These are phyloP conservation scores for Ramazzottius varieornatus DNA, from an alignment of 2,888 invertebrate genomes.

Conservation along the genomic window DNA sequence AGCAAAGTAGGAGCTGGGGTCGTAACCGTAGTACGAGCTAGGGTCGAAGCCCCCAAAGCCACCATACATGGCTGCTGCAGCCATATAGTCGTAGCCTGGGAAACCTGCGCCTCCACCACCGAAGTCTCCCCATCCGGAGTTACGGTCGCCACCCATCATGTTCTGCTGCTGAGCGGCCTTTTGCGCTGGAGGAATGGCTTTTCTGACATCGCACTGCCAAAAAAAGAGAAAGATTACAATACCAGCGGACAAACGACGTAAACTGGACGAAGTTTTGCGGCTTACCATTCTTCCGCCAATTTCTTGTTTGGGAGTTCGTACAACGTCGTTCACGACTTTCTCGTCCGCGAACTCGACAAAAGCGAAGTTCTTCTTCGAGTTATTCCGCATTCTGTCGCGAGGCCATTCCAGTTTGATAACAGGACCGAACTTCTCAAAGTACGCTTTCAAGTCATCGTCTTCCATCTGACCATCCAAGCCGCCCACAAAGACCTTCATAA, in stretches of 20 bases:
- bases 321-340: neutral
- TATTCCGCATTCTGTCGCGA: neutral
- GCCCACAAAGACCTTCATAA: neutral
- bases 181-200: neutral
- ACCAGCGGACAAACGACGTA: neutral
- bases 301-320: neutral
- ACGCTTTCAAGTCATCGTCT: neutral
- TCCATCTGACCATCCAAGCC: neutral
- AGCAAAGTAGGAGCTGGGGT: neutral
- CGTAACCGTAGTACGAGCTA: neutral
- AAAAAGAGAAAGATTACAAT: too few relatives aligned
- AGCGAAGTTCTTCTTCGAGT: neutral
- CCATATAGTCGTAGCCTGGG: too few relatives aligned
- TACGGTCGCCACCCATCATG: neutral
- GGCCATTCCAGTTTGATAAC: neutral
- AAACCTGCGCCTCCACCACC: too few relatives aligned
- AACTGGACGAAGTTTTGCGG: too few relatives aligned
- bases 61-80: neutral
- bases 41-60: neutral
- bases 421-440: neutral
- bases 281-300: constrained; percentile 1
- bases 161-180: neutral
- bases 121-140: neutral
- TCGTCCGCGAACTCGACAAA: neutral
- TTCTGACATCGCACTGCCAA: neutral